Evolutionary conservation across 2,888 invertebrate species (phyloP), one percentile per base, ranked within the genome.

Genomic region (Branchellion lobata): DNA sequence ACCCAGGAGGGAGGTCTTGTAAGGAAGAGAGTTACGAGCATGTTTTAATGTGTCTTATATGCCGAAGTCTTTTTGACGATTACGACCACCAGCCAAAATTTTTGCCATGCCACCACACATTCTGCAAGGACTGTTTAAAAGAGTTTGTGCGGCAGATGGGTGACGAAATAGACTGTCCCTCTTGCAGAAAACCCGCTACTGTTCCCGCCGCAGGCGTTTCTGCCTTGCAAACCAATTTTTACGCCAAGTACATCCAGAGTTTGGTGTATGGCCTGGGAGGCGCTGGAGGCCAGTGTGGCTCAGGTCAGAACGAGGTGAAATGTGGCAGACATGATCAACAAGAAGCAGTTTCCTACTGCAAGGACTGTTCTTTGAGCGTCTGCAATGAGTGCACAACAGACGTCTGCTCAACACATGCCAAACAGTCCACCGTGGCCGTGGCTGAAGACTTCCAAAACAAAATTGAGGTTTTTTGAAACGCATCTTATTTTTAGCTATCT

Each of bases 91-190:
- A 85, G 57, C 87, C 87, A 34, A 87, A 87, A 82, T 86, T 87
- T 84, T 83, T 87, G 24, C 86, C 86, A 24, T 87, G 87, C 80
- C 87, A 87, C 78, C 87, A 87, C 83, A 87, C 87, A 0, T 87
- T 87, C 83, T 87, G 87, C 81, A 83, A 87, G 79, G 85, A 86
- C 57, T 87, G 87, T 73, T 84, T 87, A 18, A 82, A 83, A 29
- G 85, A 86, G 82, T 83, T 83, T 69, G 81, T 82, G 34, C 71
- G 79, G 11, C 83, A 83, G 80, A 80, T 82, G 61, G 83, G 83
- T 34, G 83, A 83, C 31, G 83, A 83, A 29, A 83, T 83, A 40
- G 83, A 83, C 71, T 83, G 83, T 76, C 83, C 83, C 0, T 83
- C 83, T 1, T 83, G 83, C 75, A 80, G 83, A 1, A 83, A 83